These are phyloP conservation scores for Dicyrtoma fusca DNA, from an alignment of 2,888 invertebrate genomes.

Conservation along the genomic window DNA sequence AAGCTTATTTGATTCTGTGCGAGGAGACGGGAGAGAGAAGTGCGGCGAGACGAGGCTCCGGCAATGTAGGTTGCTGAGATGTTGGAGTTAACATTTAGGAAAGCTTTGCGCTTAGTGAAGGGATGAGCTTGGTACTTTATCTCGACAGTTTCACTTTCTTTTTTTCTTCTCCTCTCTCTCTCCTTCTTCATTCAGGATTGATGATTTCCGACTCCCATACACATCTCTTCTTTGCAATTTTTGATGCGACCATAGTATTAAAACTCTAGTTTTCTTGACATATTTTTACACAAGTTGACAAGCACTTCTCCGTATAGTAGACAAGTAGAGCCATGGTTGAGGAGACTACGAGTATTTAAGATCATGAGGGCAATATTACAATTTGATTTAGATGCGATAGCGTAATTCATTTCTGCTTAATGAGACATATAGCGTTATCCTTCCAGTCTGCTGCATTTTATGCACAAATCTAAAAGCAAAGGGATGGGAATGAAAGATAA, in stretches of 20 bases:
- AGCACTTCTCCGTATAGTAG: neutral
- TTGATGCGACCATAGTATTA: slow-evolving; percentile 6
- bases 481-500: neutral
- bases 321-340: neutral
- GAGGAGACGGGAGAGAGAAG: too few species aligned
- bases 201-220: slow-evolving; percentile 22
- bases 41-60: too few species aligned
- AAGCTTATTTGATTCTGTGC: slow-evolving; percentile 10
- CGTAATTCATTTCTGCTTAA: slow-evolving; percentile 18
- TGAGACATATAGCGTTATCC: slow-evolving; percentile 7
- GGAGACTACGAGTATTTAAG: neutral
- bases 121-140: slow-evolving; percentile 21
- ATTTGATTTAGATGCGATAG: neutral
- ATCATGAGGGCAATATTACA: neutral
- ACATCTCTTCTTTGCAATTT: neutral
- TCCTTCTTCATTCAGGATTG: slow-evolving; percentile 13
- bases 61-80: too few species aligned
- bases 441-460: neutral
- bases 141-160: slow-evolving; percentile 27
- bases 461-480: neutral
- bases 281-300: slow-evolving; percentile 15
- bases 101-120: slow-evolving; percentile 1
- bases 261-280: slow-evolving; percentile 17
- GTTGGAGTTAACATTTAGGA: neutral
- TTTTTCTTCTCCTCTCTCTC: slow-evolving; percentile 1